phyloP scores from a whole-genome alignment of 2,888 invertebrate genomes.

The Xanthia togata region DNA sequence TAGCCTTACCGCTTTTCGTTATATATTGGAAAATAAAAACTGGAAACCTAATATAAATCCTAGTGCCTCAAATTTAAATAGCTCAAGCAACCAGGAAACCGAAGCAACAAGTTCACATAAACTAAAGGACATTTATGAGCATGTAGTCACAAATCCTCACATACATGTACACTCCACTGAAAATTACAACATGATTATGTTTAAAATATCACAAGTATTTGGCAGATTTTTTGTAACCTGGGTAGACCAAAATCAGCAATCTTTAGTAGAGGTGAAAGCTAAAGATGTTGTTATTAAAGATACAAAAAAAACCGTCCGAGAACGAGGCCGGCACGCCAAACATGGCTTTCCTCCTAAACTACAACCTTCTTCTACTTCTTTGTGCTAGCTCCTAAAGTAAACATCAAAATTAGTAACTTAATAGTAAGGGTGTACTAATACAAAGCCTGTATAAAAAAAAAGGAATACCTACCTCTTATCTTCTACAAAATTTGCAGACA shows the following conservation, averaged over 20 bases:
- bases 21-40: constrained; percentile 47
- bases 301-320: constrained; percentile 11
- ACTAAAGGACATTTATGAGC: constrained; percentile 33
- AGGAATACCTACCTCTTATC: background rate
- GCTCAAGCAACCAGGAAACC: background rate
- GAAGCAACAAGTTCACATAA: background rate
- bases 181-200: constrained; percentile 37
- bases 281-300: constrained; percentile 6
- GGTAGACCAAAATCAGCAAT: constrained; percentile 36
- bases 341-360: constrained; percentile 9
- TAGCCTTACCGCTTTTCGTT: constrained; percentile 30
- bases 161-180: background rate
- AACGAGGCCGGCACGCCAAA: background rate
- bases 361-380: constrained; percentile 30
- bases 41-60: constrained; percentile 29
- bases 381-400: constrained; percentile 23
- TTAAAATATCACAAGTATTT: constrained; percentile 32
- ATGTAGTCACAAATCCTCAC: constrained; percentile 13
- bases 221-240: constrained; percentile 34
- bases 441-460: background rate
- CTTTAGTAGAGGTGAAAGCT: constrained; percentile 11
- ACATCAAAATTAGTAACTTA: background rate
- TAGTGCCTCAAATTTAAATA: background rate
- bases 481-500: background rate
- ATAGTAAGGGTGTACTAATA: background rate